Conservation (phyloP, 2,797 vertebrate species). For the Xiphorhynchus erythropygius region DNA sequence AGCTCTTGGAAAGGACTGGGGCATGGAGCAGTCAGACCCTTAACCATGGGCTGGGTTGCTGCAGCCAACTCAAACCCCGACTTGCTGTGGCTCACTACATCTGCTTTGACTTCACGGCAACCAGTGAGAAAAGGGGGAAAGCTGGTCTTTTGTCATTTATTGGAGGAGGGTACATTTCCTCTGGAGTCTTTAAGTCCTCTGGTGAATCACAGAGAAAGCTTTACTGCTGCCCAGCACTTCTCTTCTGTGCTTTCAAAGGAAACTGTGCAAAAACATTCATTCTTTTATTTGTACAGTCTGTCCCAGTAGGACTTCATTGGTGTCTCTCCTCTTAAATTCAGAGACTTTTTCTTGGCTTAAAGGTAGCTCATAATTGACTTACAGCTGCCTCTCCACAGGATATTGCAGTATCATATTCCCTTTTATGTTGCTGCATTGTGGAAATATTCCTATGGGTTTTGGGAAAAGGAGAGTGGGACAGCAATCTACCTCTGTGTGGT, state of each 20-base stretch:
- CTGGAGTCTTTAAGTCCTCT: not conserved
- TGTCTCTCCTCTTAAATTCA: conserved; percentile 42
- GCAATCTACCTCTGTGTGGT: not conserved
- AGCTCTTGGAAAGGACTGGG: not conserved
- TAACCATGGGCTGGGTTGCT: not conserved
- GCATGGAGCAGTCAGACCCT: not conserved
- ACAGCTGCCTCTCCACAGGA: conserved; percentile 27
- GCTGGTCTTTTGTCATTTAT: not conserved
- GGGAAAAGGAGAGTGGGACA: not conserved
- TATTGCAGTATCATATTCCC: conserved; percentile 15
- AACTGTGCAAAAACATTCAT: not conserved
- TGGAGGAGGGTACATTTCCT: not conserved
- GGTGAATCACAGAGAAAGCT: not conserved
- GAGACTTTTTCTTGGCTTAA: conserved; percentile 43
- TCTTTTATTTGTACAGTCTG: conserved; percentile 25
- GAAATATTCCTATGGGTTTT: conserved; percentile 1
- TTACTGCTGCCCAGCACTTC: not conserved
- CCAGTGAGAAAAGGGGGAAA: not conserved
- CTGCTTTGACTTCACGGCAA: not conserved
- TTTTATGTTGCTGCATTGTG: not conserved
- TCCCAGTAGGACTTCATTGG: conserved; percentile 12
- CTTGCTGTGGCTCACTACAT: not conserved
- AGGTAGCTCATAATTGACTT: conserved; percentile 54
- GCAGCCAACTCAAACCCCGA: not conserved
- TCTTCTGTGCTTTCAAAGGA: conserved; percentile 34